Base-by-base conservation (phyloP, 1,140 invertebrate genomes). In the Lepidotrigona ventralis region DNA sequence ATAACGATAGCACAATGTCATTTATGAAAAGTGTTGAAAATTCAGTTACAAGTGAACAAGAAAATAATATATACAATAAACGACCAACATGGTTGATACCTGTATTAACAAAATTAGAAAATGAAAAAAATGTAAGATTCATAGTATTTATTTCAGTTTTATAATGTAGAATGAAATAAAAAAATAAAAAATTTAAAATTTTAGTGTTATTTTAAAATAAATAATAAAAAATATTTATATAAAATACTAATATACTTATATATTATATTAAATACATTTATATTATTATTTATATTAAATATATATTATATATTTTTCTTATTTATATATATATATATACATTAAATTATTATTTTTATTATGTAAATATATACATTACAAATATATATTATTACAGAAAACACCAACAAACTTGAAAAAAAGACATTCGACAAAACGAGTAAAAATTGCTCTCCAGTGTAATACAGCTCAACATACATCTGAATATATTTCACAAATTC, bases 401-500 rank as follows among this genome's bases (percentile, higher is more conserved):
- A 63, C 64, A 69, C 1, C 58, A n/a, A 39, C 46, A 72, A 26
- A 12, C 2, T 12, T 14, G 8, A 80, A 80, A 26, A 21, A 51
- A 12, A 79, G 81, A 23, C 58, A 23, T 60, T 73, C 85, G 9
- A 94, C 95, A 68, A 95, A 95, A 81, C 92, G 92, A 9, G 96
- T 97, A 0, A 96, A 96, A 91, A 97, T 97, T 74, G 94, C 95
- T 39, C 91, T 96, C 0, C 95, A 96, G 72, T 94, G 95, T 54
- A 97, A 97, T 89, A 95, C 95, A 26, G 95, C 95, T 58, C 96
- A 97, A 88, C 95, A 95, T 33, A 95, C 96, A 1, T 95, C 95
- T 2, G 97, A 97, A 82, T 97, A 97, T 90, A 95, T 96, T 58
- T 94, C 95, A 33, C 96, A 96, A 89, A 92, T 98, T 6, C 93